phyloP scores from a whole-genome alignment of 2,797 vertebrate genomes.

The Sebastes taczanowskii region DNA sequence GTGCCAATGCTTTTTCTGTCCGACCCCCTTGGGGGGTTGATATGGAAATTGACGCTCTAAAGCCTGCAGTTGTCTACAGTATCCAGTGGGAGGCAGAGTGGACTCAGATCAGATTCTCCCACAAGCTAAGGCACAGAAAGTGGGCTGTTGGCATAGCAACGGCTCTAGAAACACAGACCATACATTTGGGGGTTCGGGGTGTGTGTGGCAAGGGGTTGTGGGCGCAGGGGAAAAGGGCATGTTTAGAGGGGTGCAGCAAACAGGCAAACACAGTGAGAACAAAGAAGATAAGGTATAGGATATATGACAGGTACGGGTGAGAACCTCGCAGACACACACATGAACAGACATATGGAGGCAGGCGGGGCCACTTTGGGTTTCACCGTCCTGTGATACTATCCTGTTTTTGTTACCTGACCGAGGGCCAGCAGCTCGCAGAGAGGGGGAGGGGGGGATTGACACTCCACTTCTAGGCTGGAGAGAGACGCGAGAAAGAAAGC shows the following conservation, averaged over 20 bases:
- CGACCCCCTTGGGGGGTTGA: constrained; percentile 33
- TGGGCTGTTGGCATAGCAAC: constrained; percentile 88
- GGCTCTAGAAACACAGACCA: constrained; percentile 80
- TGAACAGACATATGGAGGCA: constrained; percentile 80
- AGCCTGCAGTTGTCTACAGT: constrained; percentile 76
- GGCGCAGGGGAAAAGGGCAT: constrained; percentile 58
- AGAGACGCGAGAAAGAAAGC: constrained; percentile 85
- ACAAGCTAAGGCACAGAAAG: constrained; percentile 80
- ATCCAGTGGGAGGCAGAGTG: constrained; percentile 84
- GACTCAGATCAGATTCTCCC: constrained; percentile 75
- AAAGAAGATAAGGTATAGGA: constrained; percentile 82
- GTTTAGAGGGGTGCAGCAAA: constrained; percentile 79
- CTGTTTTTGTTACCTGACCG: constrained; percentile 86
- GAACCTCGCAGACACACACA: constrained; percentile 82
- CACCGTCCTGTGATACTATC: constrained; percentile 91
- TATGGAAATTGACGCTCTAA: constrained; percentile 39
- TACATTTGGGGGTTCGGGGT: constrained; percentile 66
- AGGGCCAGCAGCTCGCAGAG: constrained; percentile 80
- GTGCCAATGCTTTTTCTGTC: constrained; percentile 56
- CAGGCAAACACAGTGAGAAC: constrained; percentile 82
- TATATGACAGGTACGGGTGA: constrained; percentile 91
- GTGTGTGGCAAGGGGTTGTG: constrained; percentile 52
- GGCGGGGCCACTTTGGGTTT: constrained; percentile 83
- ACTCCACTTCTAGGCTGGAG: constrained; percentile 85
- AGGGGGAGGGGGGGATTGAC: constrained; percentile 65